Evolutionary conservation across 1,140 invertebrate species (phyloP).

Genomic region (Spodoptera litura): DNA sequence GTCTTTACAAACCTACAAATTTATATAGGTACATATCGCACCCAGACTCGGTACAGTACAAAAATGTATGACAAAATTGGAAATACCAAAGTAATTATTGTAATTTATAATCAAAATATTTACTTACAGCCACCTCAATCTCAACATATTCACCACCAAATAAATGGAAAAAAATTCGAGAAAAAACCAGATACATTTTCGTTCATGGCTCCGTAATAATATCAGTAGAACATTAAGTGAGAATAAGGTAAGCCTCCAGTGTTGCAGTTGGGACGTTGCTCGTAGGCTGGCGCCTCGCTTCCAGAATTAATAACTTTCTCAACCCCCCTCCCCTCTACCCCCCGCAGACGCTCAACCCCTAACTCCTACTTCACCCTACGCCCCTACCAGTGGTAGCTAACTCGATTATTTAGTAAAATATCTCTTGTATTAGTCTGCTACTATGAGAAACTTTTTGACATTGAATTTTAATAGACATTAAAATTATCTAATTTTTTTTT

Average conservation of each 20-base stretch:
- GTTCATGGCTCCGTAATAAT: slow-evolving; percentile 69
- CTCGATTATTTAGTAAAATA: slow-evolving; percentile 52
- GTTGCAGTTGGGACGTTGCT: slow-evolving; percentile 76
- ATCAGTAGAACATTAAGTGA: slow-evolving; percentile 81
- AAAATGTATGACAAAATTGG: too few relatives aligned
- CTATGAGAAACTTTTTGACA: slow-evolving; percentile 22
- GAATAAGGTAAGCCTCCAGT: slow-evolving; percentile 81
- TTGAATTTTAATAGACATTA: background rate
- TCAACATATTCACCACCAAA: background rate
- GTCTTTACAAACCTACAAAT: too few relatives aligned
- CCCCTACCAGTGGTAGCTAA: slow-evolving; percentile 63
- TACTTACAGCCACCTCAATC: too few relatives aligned
- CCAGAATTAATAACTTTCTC: slow-evolving; percentile 85
- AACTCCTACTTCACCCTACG: slow-evolving; percentile 65
- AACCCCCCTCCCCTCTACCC: slow-evolving; percentile 58
- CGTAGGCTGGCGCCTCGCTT: slow-evolving; percentile 81
- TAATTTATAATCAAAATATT: too few relatives aligned
- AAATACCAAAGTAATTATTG: too few relatives aligned
- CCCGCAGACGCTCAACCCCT: slow-evolving; percentile 56
- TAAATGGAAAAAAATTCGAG: background rate
- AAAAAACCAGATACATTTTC: slow-evolving; percentile 36
- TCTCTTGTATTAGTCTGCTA: slow-evolving; percentile 39
- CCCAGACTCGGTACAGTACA: too few relatives aligned
- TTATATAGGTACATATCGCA: too few relatives aligned
- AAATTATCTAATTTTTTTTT: too few relatives aligned